These are phyloP conservation scores for Mustelus asterias DNA, from an alignment of 2,113 vertebrate species.

Conservation along the genomic window DNA sequence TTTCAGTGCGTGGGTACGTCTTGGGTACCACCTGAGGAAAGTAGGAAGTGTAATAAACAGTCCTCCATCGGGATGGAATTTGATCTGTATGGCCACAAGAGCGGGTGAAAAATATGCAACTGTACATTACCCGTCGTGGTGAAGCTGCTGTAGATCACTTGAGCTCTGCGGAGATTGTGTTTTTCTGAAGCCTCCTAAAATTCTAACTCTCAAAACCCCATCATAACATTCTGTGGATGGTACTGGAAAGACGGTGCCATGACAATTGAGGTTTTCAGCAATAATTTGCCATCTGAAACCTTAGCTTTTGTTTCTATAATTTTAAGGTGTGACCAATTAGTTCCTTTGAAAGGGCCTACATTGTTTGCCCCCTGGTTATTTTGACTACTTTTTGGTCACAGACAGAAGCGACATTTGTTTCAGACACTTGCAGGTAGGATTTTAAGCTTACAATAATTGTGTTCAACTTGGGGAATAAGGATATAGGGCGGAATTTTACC, in stretches of 20 bases:
- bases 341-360: not conserved
- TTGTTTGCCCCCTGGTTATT: not conserved
- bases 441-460: not conserved
- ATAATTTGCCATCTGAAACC: not conserved
- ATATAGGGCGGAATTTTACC: not conserved
- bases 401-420: not conserved
- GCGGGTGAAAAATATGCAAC: not conserved
- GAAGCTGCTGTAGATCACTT: not conserved
- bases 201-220: not conserved
- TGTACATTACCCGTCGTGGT: not conserved
- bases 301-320: not conserved
- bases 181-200: not conserved
- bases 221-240: not conserved
- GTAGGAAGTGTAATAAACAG: not conserved
- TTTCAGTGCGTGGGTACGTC: not conserved
- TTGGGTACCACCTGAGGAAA: not conserved
- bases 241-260: not conserved
- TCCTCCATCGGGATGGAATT: not conserved
- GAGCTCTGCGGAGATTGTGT: not conserved
- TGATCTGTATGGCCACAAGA: not conserved
- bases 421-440: not conserved
- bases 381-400: not conserved
- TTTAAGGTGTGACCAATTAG: not conserved
- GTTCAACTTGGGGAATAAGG: not conserved
- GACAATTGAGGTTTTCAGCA: not conserved